Evolutionary conservation across 2,888 invertebrate genomes (phyloP), one percentile per base, ranked within the genome.

Genomic region (Melangyna quadrimaculata): DNA sequence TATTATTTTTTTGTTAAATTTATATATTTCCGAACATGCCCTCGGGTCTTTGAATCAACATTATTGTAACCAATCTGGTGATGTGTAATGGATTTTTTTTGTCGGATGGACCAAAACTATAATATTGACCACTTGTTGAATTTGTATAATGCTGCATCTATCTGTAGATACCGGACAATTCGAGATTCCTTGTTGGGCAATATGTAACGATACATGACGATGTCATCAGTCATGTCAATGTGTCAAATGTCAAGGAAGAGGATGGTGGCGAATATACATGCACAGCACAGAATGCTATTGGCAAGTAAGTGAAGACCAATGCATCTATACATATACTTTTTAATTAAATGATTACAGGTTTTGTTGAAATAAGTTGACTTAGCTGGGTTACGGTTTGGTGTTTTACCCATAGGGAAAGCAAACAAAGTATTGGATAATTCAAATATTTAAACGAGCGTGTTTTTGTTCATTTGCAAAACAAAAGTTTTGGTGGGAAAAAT

Each of bases 171-270:
- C 92, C 92, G 59, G 92, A 92, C 89, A 93, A 92, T 90, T 93
- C 92, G 90, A 96, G 97, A 90, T 97, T 97, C 92, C 94, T 97
- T 89, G 97, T 97, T 78, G 97, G 97, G 37, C 97, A 97, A 92
- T 97, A 97, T 93, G 97, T 97, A 88, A 97, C 97, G 22, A 95
- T 97, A 53, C 97, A 97, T 93, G 97, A 97, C 90, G 97, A 97
- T 92, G 97, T 98, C 87, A 97, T 98, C 91, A 97, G 97, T 90
- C 97, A 97, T 93, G 96, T 98, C 87, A 98, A 98, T 93, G 95
- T 98, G 90, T 96, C 96, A 89, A 95, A 96, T 87, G 95, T 97
- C 86, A 96, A 96, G 89, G 96, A 96, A 88, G 97, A 97, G 93
- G 98, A 97, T 92, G 97, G 97, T 80, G 97, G 97, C 29, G 96